Percentiles rank a stretch among this genome's conserved stretches.
Evolutionary conservation across 2,888 invertebrate species (phyloP).

Genomic region (Apantesis nais): DNA sequence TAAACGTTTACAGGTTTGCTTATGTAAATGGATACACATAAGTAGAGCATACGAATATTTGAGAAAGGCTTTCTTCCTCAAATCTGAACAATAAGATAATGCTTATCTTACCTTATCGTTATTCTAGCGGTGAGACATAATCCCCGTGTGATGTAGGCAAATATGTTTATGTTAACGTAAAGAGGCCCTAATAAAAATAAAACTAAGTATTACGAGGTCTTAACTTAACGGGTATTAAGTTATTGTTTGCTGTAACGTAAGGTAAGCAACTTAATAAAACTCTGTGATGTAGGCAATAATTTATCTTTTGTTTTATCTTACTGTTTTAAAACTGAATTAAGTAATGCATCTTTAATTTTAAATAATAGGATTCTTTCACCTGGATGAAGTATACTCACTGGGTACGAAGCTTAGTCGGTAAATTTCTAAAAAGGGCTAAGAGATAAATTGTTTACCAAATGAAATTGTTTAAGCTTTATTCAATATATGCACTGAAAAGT

Average conservation of each 20-base stretch:
- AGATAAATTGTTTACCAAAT: neutral
- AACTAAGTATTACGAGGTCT: constrained; percentile 5
- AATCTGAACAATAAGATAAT: constrained; percentile 26
- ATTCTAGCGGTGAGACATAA: constrained; percentile 45
- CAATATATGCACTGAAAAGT: no score
- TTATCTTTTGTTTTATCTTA: neutral
- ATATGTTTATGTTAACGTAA: constrained; percentile 20
- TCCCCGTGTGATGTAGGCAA: constrained; percentile 50
- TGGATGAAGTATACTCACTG: neutral
- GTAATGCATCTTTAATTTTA: neutral
- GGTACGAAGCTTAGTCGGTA: neutral
- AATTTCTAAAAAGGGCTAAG: neutral
- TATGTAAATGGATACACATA: constrained; percentile 6
- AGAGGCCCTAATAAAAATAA: constrained; percentile 7
- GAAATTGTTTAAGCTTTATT: neutral
- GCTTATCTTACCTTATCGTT: constrained; percentile 35
- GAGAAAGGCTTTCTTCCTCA: constrained; percentile 7
- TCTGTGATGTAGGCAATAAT: constrained; percentile 9
- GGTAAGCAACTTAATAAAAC: constrained; percentile 5
- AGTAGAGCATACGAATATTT: constrained; percentile 3
- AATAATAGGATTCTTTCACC: neutral
- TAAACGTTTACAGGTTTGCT: neutral
- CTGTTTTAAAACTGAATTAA: neutral
- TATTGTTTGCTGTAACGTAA: constrained; percentile 14
- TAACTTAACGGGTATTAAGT: constrained; percentile 7